A percentile compares a stretch with the other conserved stretches of the same genome.
Evolutionary conservation across 1,140 invertebrate genomes (phyloP).

Genomic region (Drosophila micromelanica): DNA sequence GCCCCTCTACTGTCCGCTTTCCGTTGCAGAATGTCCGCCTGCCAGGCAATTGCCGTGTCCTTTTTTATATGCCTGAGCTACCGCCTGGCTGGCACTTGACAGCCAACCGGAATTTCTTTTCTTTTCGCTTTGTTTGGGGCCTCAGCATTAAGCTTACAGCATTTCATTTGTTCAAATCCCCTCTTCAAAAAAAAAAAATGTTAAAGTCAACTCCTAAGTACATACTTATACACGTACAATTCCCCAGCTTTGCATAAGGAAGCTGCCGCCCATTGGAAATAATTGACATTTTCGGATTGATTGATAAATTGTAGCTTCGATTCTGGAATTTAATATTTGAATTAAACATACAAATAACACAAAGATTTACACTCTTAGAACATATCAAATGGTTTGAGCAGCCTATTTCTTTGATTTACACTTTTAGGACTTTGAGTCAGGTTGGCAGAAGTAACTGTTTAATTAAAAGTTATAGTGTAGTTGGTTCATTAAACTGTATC

Average conservation of each 20-base stretch:
- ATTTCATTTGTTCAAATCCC: constrained; percentile 50
- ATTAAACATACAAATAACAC: too few relatives aligned
- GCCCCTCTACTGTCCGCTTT: background rate
- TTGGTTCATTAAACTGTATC: too few relatives aligned
- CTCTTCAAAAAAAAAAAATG: constrained; percentile 4
- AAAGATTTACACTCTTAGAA: too few relatives aligned
- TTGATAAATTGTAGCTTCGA: background rate
- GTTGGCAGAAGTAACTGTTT: too few relatives aligned
- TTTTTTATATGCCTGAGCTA: constrained; percentile 61
- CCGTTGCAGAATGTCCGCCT: constrained; percentile 9
- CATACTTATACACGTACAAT: constrained; percentile 35
- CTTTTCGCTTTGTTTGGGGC: constrained; percentile 32
- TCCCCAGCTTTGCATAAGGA: constrained; percentile 11
- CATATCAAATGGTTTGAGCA: too few relatives aligned
- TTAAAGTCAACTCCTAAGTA: constrained; percentile 29
- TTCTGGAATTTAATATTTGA: background rate
- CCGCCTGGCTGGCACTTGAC: constrained; percentile 62
- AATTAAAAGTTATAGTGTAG: too few relatives aligned
- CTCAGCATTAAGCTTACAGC: constrained; percentile 48
- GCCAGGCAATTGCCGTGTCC: constrained; percentile 53
- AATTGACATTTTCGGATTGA: constrained; percentile 21
- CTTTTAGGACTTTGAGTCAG: too few relatives aligned
- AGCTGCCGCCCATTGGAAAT: constrained; percentile 7
- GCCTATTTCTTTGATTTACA: too few relatives aligned
- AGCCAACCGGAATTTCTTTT: constrained; percentile 55